phyloP scores from a whole-genome alignment of 2,113 vertebrate genomes.

The Lophura nycthemera region DNA sequence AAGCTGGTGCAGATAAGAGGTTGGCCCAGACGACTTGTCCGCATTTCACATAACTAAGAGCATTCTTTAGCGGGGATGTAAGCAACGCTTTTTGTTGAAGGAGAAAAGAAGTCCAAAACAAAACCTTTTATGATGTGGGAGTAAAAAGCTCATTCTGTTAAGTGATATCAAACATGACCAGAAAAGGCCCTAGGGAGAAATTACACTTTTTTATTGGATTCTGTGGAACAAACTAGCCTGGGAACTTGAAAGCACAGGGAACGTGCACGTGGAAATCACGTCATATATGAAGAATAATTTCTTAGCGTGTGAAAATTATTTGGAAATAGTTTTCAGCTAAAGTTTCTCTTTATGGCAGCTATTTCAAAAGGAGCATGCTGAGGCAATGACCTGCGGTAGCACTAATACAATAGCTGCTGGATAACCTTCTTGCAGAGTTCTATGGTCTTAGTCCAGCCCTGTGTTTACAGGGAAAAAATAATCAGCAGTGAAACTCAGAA shows the following conservation, averaged over 20 bases:
- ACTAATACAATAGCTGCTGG: neutral
- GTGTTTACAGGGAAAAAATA: neutral
- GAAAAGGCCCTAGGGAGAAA: constrained; percentile 69
- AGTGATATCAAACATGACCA: constrained; percentile 67
- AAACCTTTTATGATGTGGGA: constrained; percentile 72
- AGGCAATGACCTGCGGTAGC: constrained; percentile 55
- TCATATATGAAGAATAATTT: constrained; percentile 39
- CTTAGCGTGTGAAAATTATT: constrained; percentile 59
- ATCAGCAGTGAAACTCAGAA: neutral
- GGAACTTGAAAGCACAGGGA: constrained; percentile 48
- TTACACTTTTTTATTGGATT: constrained; percentile 63
- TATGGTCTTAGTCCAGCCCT: neutral
- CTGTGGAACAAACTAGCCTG: constrained; percentile 44
- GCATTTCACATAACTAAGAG: constrained; percentile 64
- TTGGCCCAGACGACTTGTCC: constrained; percentile 75
- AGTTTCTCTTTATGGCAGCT: neutral
- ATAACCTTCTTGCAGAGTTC: neutral
- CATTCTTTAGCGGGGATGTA: constrained; percentile 75
- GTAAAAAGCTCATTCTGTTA: constrained; percentile 65
- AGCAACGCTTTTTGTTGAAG: constrained; percentile 71
- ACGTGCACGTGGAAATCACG: constrained; percentile 50
- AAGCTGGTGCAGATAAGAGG: constrained; percentile 76
- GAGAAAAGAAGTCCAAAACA: constrained; percentile 49
- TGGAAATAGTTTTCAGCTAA: constrained; percentile 46
- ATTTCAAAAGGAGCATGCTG: neutral